phyloP scores from a whole-genome alignment of 2,113 vertebrate genomes.

The Naja naja region DNA sequence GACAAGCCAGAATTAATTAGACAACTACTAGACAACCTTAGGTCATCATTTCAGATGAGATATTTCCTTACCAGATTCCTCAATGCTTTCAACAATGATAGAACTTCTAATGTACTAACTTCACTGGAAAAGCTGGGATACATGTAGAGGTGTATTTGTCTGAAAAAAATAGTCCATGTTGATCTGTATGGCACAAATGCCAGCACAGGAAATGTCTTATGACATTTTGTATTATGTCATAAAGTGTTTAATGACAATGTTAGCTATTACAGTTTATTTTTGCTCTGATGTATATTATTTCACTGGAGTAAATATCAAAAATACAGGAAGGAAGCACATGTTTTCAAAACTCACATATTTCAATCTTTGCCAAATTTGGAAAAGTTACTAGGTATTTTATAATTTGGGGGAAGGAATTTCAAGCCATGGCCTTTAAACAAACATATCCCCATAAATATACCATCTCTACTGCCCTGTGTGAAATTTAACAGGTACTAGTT shows the following conservation, averaged over 20 bases:
- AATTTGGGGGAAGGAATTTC: not conserved
- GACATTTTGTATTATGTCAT: not conserved
- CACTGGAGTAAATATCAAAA: not conserved
- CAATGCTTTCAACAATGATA: not conserved
- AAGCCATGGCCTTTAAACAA: conserved; percentile 8
- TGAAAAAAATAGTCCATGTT: not conserved
- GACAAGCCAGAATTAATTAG: not conserved
- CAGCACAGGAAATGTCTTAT: not conserved
- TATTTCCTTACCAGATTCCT: not conserved
- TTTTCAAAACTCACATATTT: not conserved
- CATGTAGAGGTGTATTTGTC: not conserved
- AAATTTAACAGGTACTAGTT: conserved; percentile 14
- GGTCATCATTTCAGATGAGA: not conserved
- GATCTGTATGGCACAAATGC: not conserved
- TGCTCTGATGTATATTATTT: not conserved
- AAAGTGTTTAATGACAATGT: not conserved
- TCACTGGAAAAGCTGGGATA: not conserved
- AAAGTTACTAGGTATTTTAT: not conserved
- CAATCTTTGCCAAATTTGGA: not conserved
- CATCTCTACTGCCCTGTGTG: not conserved
- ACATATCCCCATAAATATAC: conserved; percentile 12
- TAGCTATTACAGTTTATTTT: not conserved
- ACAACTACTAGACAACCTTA: not conserved
- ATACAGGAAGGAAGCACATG: not conserved
- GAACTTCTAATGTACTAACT: not conserved